A percentile compares a stretch with the other conserved stretches of the same genome.
Evolutionary conservation across 2,113 vertebrate species (phyloP).

Genomic region (Crocuta crocuta): DNA sequence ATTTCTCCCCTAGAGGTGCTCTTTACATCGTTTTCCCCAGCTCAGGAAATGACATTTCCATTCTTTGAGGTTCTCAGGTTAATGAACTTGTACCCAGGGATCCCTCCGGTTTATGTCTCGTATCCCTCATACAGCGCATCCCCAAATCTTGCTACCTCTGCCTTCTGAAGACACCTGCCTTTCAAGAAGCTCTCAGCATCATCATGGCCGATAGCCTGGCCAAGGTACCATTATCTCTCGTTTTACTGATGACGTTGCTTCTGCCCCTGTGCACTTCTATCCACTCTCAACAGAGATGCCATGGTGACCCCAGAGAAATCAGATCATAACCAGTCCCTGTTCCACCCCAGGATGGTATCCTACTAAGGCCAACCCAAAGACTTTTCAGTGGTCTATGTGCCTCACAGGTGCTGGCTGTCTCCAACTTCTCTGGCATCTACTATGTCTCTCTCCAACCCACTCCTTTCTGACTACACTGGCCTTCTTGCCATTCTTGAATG

Average conservation of each 20-base stretch:
- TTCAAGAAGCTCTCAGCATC: background rate
- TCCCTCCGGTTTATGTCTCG: background rate
- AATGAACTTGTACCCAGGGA: no score
- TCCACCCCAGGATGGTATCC: background rate
- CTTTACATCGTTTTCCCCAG: background rate
- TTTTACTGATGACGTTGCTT: background rate
- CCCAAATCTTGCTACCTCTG: background rate
- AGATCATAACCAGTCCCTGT: background rate
- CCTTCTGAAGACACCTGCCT: background rate
- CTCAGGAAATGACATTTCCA: background rate
- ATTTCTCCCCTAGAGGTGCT: rapidly evolving
- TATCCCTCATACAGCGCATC: rapidly evolving
- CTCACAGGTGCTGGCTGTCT: rapidly evolving
- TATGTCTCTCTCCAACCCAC: no score
- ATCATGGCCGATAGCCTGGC: background rate
- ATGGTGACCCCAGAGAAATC: background rate
- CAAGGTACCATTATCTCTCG: background rate
- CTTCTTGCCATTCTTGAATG: no score
- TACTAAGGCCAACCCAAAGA: background rate
- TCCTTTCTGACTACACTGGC: background rate
- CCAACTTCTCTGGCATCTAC: no score
- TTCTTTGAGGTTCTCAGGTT: no score
- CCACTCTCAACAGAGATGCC: background rate
- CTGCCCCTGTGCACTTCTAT: background rate
- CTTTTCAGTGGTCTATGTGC: background rate